Base-by-base conservation (phyloP, 2,797 vertebrate genomes). In the Xiphorhynchus erythropygius region DNA sequence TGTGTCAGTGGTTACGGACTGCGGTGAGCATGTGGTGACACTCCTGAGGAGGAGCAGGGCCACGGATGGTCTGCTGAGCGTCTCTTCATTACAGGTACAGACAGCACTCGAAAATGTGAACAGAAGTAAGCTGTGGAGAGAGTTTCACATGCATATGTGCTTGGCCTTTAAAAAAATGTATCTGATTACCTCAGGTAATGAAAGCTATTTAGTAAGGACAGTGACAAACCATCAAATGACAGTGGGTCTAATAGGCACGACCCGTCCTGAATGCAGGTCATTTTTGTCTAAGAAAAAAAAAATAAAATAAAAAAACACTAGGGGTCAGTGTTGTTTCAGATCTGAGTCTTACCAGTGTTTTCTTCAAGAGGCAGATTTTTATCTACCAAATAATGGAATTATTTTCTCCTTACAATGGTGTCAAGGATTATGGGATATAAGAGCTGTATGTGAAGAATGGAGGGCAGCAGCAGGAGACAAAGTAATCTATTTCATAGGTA, bases 251-350 rank as follows among this genome's bases (percentile, higher is more conserved):
- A 56, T 1, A 70, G 18, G 18, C 15, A 57, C n/a, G 57, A 76
- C 5, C 8, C 4, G 0, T 53, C 22, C 25, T 49, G 27, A 50
- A 69, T 9, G 78, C 77, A 5, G 9, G 10, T 46, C 1, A 3
- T 25, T 90, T 90, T 57, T 50, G 4, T 11, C 33, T 9, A 35
- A 79, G 7, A 32, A 27, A 69, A 8, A 8, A 42, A 7, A 8
- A 30, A 8, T 49, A 42, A 32, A 69, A 56, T 22, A 52, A 11
- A 8, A 71, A n/a, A 79, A 19, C 96, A 60, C 96, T 94, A 97
- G 96, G 78, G 82, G 96, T 94, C 96, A 96, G 91, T 92, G 41
- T 95, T 94, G 84, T 67, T 95, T 78, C 76, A 88, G 19, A 81
- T 39, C 44, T 77, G 70, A 77, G 19, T 82, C 23, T 47, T 77